Percentiles rank a stretch among this genome's conserved stretches.
phyloP scores from a whole-genome alignment of 2,888 invertebrate genomes.

The Macrostomum cliftonense region DNA sequence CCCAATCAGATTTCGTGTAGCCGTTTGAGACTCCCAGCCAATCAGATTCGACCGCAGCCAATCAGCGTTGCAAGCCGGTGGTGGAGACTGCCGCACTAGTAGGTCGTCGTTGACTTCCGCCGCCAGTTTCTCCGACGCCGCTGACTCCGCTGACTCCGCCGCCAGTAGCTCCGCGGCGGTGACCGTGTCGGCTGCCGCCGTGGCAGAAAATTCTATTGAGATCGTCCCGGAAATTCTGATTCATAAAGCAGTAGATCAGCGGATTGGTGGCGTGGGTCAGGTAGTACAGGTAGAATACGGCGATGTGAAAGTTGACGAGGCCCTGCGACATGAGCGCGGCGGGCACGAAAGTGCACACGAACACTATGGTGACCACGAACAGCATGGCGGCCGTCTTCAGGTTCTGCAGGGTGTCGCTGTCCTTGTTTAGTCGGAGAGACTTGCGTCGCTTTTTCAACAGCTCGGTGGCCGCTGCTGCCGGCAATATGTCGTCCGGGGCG shows the following conservation, averaged over 20 bases:
- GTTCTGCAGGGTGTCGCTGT: constrained; percentile 19
- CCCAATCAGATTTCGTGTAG: no score
- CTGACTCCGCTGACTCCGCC: no score
- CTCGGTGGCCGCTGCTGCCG: neutral
- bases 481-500: neutral
- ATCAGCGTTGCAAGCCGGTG: no score
- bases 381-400: constrained; percentile 33
- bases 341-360: constrained; percentile 29
- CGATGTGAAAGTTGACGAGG: constrained; percentile 18
- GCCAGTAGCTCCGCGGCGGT: no score
- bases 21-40: no score
- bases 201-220: constrained; percentile 19
- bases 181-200: no score
- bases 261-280: constrained; percentile 36
- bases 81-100: no score
- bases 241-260: constrained; percentile 36
- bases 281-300: constrained; percentile 35
- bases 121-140: no score
- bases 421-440: constrained; percentile 4
- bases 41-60: no score
- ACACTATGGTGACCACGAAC: constrained; percentile 32
- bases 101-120: no score
- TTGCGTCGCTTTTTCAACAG: no score
- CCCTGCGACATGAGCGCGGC: constrained; percentile 25
- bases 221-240: constrained; percentile 32